Percentiles rank a stretch among this genome's conserved stretches.
phyloP scores from a whole-genome alignment of 2,113 vertebrate species.

The Elephas maximus region DNA sequence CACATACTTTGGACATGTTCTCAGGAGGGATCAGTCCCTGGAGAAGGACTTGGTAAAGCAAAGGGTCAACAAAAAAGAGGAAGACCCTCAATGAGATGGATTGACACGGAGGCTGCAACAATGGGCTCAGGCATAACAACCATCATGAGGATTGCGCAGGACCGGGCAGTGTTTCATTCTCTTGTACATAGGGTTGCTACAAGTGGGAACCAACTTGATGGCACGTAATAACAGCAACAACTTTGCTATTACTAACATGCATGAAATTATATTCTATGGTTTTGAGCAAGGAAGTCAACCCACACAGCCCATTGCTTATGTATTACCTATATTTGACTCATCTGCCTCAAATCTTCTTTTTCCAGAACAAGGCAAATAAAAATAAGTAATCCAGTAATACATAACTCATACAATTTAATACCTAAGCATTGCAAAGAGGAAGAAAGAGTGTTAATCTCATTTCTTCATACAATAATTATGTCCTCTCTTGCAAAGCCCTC shows the following conservation, averaged over 20 bases:
- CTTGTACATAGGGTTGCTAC: too few species aligned
- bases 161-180: too few species aligned
- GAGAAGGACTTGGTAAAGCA: too few species aligned
- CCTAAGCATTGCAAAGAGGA: slow-evolving; percentile 31
- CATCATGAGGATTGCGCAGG: too few species aligned
- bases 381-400: background rate
- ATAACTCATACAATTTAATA: slow-evolving; percentile 30
- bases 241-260: background rate
- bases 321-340: slow-evolving; percentile 23
- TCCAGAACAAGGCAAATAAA: background rate
- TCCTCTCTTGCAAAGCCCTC: slow-evolving; percentile 51
- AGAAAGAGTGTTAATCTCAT: slow-evolving; percentile 54
- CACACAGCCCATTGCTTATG: background rate
- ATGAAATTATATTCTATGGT: slow-evolving; percentile 9
- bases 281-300: slow-evolving; percentile 7
- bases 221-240: too few species aligned
- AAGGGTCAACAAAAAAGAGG: too few species aligned
- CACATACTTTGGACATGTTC: too few species aligned
- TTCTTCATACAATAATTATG: slow-evolving; percentile 47
- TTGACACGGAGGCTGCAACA: too few species aligned
- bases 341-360: background rate
- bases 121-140: too few species aligned
- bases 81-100: too few species aligned
- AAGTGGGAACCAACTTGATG: too few species aligned
- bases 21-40: too few species aligned